Evolutionary conservation across 1,140 invertebrate species (phyloP), one percentile per base, ranked within the genome.

Genomic region (Drosophila guanche): DNA sequence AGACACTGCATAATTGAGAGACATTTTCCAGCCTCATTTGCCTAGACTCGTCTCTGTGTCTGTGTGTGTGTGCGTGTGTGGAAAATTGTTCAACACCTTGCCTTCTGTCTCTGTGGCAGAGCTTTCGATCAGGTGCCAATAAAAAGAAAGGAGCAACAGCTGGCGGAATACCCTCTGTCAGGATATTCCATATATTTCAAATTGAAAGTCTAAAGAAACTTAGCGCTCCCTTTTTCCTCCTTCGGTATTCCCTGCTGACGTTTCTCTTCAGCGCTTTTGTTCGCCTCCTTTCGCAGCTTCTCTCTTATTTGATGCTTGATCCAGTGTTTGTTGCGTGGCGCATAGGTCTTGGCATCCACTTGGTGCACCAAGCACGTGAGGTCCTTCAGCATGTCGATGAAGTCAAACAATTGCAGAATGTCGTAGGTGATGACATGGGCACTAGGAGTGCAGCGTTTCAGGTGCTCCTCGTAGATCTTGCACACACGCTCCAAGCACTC

Each of bases 11-110:
- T 59, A 85, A 81, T 83, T 85, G 73, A 76, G 80, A 88, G 58
- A 72, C 76, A 74, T 69, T 70, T 55, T 68, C 73, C 72, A 73
- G 62, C 45, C 69, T 88, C 83, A 85, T 85, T 85, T 85, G 83
- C 83, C 81, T 85, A 54, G 10, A 1, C 29, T 33, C 60, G 43
- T 27, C 37, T n/a, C n/a, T 8, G 25, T 25, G 10, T 55, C 16
- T 45, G 55, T 10, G 42, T 60, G 22, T 4, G 10, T 62, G 22
- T 43, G 45, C 59, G 55, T 74, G 68, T 65, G 67, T 41, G 69
- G 48, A 75, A 84, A 83, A 84, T 73, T 69, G 79, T 70, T 83
- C 61, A 72, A 67, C 77, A 86, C 81, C 66, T 77, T 63, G 54
- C 52, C 60, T 73, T 68, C 74, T 74, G 69, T 54, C 54, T 52